Evolutionary conservation across 2,797 vertebrate genomes (phyloP), one percentile per base, ranked within the genome.

Genomic region (Crocidura indochinensis): DNA sequence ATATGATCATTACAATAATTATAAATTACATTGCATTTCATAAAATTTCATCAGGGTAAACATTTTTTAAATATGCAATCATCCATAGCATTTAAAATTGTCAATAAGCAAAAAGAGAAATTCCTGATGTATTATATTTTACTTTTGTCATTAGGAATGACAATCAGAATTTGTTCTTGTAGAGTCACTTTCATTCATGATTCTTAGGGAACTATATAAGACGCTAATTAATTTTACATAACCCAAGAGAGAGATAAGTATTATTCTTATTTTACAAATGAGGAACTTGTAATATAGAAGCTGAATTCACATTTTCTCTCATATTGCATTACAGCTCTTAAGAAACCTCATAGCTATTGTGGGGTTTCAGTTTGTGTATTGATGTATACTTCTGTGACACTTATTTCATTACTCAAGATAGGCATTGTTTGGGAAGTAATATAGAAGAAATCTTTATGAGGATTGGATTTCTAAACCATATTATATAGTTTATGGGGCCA

Each of bases 201-300:
- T 72, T 95, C 64, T 94, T 65, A 92, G 91, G 87, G 72, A 91
- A 90, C 38, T 88, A 62, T 71, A 62, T 74, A 86, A 56, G 72
- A 87, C 71, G 93, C 47, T 90, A 84, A 95, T 94, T 90, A 92
- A 88, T 86, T 91, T 94, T 84, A 71, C 3, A 82, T n/a, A 27
- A 87, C 46, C 20, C 71, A 72, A 80, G 88, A 91, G 73, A 92
- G 27, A 85, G 38, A 38, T 85, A 84, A 92, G 47, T 81, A 87
- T 51, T 91, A 78, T 84, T 88, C 19, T 2, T 11, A 27, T 87
- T 93, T 92, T 69, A 67, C 29, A 92, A 83, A 78, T 62, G 31
- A 85, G 27, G 10, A 11, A 85, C 74, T 68, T 82, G 7, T 85
- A 74, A 47, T 60, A 64, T 19, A 80, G 49, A 79, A 80, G 24